Evolutionary conservation across 2,113 vertebrate genomes (phyloP).

Genomic region (Corythornis madagascariensis): DNA sequence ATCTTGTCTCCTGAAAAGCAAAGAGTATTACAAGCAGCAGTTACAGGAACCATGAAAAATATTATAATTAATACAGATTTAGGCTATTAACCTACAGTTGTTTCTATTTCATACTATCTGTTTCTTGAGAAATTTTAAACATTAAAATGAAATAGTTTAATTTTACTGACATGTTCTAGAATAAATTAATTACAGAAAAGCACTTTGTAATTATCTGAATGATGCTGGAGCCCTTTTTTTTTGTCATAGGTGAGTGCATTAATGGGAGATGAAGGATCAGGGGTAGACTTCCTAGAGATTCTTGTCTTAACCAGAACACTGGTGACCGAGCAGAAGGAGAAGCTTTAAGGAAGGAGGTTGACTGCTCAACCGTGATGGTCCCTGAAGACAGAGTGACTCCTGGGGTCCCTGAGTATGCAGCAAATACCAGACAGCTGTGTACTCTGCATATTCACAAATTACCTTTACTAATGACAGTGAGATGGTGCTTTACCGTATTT

Average conservation of each 20-base stretch:
- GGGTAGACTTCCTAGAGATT: not conserved
- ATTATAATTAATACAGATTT: not conserved
- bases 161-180: not conserved
- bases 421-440: not conserved
- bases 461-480: not conserved
- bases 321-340: not conserved
- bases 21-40: not conserved
- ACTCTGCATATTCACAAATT: not conserved
- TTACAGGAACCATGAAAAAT: not conserved
- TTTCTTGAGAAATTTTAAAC: not conserved
- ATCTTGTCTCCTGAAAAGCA: not conserved
- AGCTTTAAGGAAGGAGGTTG: not conserved
- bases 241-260: not conserved
- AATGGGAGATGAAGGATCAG: not conserved
- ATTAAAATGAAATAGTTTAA: not conserved
- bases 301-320: not conserved
- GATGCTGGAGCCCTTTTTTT: not conserved
- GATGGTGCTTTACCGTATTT: not conserved
- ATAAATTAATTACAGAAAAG: not conserved
- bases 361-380: not conserved
- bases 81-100: conserved; percentile 19
- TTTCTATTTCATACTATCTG: conserved; percentile 3
- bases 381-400: not conserved
- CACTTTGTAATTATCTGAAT: not conserved
- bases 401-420: accelerated